A percentile compares a stretch with the other conserved stretches of the same genome.
phyloP scores from a whole-genome alignment of 2,797 vertebrate genomes.

The Gallirallus australis region DNA sequence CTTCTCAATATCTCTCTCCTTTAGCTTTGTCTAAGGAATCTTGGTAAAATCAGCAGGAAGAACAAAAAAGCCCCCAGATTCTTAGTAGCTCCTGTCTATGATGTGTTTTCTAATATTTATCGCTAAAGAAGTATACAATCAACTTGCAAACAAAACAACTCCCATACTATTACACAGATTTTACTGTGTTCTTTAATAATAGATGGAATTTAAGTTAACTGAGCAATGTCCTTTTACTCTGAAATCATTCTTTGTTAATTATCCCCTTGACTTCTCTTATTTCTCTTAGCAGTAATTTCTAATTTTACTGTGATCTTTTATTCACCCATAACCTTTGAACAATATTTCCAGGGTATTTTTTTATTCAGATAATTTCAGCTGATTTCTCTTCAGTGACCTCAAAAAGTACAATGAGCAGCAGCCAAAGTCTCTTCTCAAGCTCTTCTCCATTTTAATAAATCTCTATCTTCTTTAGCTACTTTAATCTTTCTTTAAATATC shows the following conservation, averaged over 20 bases:
- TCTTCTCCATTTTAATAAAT: background rate
- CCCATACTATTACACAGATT: background rate
- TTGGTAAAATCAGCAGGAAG: background rate
- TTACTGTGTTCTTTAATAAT: constrained; percentile 10
- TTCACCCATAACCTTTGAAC: constrained; percentile 21
- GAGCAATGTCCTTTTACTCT: constrained; percentile 13
- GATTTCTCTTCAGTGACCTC: constrained; percentile 15
- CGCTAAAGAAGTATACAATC: background rate
- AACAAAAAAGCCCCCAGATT: background rate
- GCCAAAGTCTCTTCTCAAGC: background rate
- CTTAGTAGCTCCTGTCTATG: background rate
- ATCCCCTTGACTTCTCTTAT: constrained; percentile 16
- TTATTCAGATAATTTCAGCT: background rate
- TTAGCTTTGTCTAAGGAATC: background rate
- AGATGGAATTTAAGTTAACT: constrained; percentile 10
- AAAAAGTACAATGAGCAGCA: background rate
- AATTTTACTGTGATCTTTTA: constrained; percentile 50
- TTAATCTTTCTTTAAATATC: background rate
- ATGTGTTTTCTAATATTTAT: background rate
- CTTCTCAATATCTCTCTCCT: background rate
- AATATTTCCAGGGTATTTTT: constrained; percentile 25
- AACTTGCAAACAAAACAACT: background rate
- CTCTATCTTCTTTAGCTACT: background rate
- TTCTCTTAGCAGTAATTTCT: constrained; percentile 40
- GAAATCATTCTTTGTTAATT: constrained; percentile 38